Base-by-base conservation (phyloP, 2,113 vertebrate genomes). In the Mastomys coucha region DNA sequence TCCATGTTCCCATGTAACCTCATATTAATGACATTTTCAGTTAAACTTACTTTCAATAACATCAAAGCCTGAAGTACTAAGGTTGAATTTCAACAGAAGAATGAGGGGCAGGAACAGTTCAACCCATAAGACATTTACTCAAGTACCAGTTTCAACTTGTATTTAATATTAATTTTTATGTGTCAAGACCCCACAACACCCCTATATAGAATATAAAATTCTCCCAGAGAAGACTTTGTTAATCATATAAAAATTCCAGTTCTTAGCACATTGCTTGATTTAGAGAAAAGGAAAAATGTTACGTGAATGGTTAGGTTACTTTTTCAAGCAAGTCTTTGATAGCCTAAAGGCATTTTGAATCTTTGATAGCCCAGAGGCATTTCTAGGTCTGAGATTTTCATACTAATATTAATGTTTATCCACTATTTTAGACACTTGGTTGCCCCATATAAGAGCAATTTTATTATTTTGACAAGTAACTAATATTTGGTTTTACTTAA, bases 401-500 rank as follows among this genome's bases (percentile, higher is more conserved):
- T 72, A 81, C 39, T 95, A 28, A 12, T 19, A 69, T 94, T 88
- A 56, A 80, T 92, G 39, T 75, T 63, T 49, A 60, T 69, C 20
- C 31, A 73, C 28, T 73, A 91, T 49, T 39, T 56, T 81, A 89
- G 76, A 53, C 78, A 91, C 80, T 76, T 92, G n/a, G 78, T 84
- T 96, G 39, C 12, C n/a, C 24, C n/a, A 70, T 86, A 89, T 94
- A 91, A 76, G 65, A 36, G 51, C 76, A 72, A 36, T 42, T 72
- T 84, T 90, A 28, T 89, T 88, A 88, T 93, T 81, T 94, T 80
- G 63, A 39, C 70, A 91, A 17, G 8, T 70, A n/a, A n/a, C 33
- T 96, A 77, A 80, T 78, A 72, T 80, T 80, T 24, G 16, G 70
- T 96, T 95, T 93, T 49, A 22, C 72, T 96, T 67, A 81, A 33